phyloP scores from a whole-genome alignment of 2,113 vertebrate species.

The Urocitellus parryii region DNA sequence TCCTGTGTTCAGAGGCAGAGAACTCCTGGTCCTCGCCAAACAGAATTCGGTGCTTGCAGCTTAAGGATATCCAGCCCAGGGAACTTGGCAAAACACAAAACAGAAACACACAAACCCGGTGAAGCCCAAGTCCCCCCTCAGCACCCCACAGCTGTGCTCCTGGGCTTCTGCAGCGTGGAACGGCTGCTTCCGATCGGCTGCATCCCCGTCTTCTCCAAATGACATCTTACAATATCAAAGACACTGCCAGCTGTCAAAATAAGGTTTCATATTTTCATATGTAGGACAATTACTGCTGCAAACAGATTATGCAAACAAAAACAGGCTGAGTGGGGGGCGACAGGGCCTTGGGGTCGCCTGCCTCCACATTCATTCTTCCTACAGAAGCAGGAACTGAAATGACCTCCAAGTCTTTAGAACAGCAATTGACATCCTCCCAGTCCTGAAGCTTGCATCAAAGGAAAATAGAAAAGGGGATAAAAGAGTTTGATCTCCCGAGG shows the following conservation, averaged over 20 bases:
- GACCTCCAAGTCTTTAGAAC: slow-evolving; percentile 68
- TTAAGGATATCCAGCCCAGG: accelerated
- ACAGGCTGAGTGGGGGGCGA: neutral
- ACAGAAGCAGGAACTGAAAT: slow-evolving; percentile 62
- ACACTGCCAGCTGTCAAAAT: slow-evolving; percentile 82
- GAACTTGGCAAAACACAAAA: accelerated
- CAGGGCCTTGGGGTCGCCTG: neutral
- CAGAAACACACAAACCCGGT: neutral
- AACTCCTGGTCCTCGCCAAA: neutral
- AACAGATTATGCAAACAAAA: slow-evolving; percentile 57
- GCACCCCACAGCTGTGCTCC: neutral
- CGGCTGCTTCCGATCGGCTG: neutral
- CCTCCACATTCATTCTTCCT: neutral
- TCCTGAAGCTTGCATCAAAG: slow-evolving; percentile 45
- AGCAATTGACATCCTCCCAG: slow-evolving; percentile 50
- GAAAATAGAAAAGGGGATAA: neutral
- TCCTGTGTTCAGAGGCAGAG: neutral
- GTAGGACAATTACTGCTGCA: neutral
- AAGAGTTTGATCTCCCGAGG: slow-evolving; percentile 31
- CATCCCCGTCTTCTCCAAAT: neutral
- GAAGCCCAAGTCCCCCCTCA: neutral
- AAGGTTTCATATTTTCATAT: slow-evolving; percentile 62
- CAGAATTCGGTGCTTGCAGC: neutral
- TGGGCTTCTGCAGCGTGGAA: accelerated
- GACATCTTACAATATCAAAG: slow-evolving; percentile 67